phyloP scores from a whole-genome alignment of 2,888 invertebrate genomes.

The Nomada flava region DNA sequence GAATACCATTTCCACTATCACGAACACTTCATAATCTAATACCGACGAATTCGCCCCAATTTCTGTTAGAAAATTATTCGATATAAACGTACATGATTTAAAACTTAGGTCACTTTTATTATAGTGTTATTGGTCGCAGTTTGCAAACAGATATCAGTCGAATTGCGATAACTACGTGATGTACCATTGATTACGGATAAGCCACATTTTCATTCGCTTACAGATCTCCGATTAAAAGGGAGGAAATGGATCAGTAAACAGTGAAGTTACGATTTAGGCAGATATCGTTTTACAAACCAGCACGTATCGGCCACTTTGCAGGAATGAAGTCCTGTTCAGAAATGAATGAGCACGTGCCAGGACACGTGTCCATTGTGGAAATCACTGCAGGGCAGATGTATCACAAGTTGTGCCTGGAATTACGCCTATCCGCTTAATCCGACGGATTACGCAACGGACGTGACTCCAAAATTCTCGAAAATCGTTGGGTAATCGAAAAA shows the following conservation, averaged over 20 bases:
- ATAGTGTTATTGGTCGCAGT: background rate
- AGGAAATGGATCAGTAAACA: constrained; percentile 27
- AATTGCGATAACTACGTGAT: background rate
- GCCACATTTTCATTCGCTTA: constrained; percentile 3
- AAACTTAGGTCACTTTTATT: no score
- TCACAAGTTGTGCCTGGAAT: constrained; percentile 74
- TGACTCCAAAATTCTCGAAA: constrained; percentile 62
- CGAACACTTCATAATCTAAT: no score
- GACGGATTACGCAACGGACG: constrained; percentile 76
- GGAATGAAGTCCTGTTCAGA: constrained; percentile 75
- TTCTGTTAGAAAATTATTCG: no score
- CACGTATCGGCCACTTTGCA: constrained; percentile 76
- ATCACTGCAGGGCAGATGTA: constrained; percentile 79
- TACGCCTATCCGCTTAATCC: constrained; percentile 76
- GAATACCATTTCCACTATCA: no score
- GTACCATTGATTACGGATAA: constrained; percentile 27
- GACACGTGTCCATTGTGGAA: constrained; percentile 79
- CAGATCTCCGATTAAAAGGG: background rate
- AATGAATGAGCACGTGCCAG: constrained; percentile 77
- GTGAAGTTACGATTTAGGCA: constrained; percentile 24
- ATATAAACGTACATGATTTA: no score
- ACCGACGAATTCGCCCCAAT: no score
- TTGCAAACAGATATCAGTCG: background rate
- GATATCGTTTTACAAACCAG: constrained; percentile 25
- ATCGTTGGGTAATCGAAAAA: constrained; percentile 15